A percentile compares a stretch with the other conserved stretches of the same genome.
These are phyloP conservation scores for Chromobotia macracanthus DNA, from an alignment of 2,797 vertebrate species.

Conservation along the genomic window DNA sequence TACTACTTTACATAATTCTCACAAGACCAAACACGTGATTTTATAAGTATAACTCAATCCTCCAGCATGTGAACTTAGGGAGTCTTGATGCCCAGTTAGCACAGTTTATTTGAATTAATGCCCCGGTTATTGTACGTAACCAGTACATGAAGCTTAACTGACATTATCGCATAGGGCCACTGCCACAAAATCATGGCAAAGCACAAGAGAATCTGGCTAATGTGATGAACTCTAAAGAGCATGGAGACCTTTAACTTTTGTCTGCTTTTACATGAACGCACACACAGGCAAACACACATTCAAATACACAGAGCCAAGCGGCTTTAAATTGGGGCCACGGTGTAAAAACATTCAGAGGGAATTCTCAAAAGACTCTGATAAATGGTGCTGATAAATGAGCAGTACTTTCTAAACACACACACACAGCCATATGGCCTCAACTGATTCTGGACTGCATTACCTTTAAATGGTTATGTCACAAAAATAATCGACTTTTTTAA, in stretches of 20 bases:
- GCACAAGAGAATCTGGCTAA: conserved; percentile 26
- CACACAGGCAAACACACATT: conserved; percentile 32
- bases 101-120: conserved; percentile 2
- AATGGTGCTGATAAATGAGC: conserved; percentile 70
- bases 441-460: conserved; percentile 54
- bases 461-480: conserved; percentile 46
- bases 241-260: conserved; percentile 44
- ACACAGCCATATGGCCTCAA: conserved; percentile 47
- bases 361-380: conserved; percentile 68
- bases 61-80: too few relatives aligned
- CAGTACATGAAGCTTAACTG: not conserved
- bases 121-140: not conserved
- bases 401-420: conserved; percentile 20
- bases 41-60: too few relatives aligned
- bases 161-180: conserved; percentile 14
- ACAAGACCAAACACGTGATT: not conserved
- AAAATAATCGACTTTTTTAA: conserved; percentile 47
- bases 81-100: not conserved
- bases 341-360: conserved; percentile 61
- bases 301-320: conserved; percentile 19
- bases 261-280: conserved; percentile 32
- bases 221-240: conserved; percentile 47
- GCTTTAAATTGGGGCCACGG: conserved; percentile 63
- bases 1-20: too few relatives aligned
- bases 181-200: conserved; percentile 25